phyloP scores from a whole-genome alignment of 1,140 invertebrate species.

The Heliconius congener region DNA sequence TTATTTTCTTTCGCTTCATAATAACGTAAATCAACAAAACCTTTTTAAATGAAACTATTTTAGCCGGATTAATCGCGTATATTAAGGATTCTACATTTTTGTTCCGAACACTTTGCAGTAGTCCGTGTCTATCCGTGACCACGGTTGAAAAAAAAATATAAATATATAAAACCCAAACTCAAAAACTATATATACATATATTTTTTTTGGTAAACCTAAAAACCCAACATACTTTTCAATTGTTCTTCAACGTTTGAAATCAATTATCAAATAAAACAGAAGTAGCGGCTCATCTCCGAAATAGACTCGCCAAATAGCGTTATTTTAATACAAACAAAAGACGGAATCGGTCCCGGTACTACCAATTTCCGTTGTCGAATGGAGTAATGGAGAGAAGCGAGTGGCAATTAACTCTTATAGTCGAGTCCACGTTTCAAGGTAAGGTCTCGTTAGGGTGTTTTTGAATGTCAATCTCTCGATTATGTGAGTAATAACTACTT shows the following conservation, averaged over 20 bases:
- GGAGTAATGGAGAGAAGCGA: slow-evolving; percentile 17
- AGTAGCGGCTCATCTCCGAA: neutral
- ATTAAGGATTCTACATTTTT: no score
- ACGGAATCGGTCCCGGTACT: slow-evolving; percentile 17
- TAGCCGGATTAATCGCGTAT: no score
- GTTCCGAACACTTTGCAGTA: no score
- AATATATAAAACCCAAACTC: no score
- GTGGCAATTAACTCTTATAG: slow-evolving; percentile 21
- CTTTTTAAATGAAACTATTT: no score
- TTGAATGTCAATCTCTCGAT: neutral
- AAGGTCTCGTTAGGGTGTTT: neutral
- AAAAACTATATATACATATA: no score
- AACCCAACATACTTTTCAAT: neutral
- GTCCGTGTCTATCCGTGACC: no score
- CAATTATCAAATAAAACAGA: slow-evolving; percentile 4
- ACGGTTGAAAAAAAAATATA: no score
- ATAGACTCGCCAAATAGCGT: neutral
- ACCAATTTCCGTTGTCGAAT: slow-evolving; percentile 23
- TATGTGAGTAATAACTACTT: neutral
- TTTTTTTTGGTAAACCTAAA: no score
- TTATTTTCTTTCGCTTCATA: no score
- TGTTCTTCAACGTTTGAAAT: neutral
- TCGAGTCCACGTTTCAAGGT: neutral
- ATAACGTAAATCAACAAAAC: no score
- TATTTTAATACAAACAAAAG: slow-evolving; percentile 11